Evolutionary conservation across 2,888 invertebrate genomes (phyloP).

Genomic region (Buathra laborator): DNA sequence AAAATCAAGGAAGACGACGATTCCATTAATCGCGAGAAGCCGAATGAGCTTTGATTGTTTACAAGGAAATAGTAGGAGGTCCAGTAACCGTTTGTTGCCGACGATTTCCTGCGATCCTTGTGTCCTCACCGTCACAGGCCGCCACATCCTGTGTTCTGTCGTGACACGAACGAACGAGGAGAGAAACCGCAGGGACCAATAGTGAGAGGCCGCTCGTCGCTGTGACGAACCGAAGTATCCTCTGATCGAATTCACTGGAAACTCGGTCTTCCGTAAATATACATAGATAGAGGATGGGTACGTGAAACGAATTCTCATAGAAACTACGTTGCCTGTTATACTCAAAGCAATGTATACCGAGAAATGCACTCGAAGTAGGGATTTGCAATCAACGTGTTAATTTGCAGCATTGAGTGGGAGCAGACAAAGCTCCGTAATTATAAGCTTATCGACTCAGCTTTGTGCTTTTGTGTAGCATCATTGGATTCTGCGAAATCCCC

Average conservation of each 20-base stretch:
- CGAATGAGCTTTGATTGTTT: constrained; percentile 69
- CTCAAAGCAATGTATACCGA: constrained; percentile 1
- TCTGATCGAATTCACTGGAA: constrained; percentile 48
- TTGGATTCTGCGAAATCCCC: not conserved
- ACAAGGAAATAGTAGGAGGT: constrained; percentile 73
- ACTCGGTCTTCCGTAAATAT: constrained; percentile 28
- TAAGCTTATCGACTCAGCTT: not conserved
- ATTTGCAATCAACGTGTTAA: not conserved
- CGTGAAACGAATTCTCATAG: not conserved
- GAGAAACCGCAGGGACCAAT: constrained; percentile 41
- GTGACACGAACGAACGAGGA: constrained; percentile 55
- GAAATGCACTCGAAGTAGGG: not conserved
- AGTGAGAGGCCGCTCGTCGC: not conserved
- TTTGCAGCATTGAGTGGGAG: not conserved
- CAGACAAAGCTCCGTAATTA: not conserved
- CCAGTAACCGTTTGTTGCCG: constrained; percentile 54
- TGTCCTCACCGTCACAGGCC: constrained; percentile 55
- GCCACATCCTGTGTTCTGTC: constrained; percentile 58
- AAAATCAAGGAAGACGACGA: constrained; percentile 35
- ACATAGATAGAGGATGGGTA: not conserved
- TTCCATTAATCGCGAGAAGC: constrained; percentile 63
- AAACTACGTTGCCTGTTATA: not conserved
- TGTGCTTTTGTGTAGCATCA: not conserved
- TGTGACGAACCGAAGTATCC: constrained; percentile 25
- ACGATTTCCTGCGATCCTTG: constrained; percentile 48